A percentile compares a stretch with the other conserved stretches of the same genome.
phyloP scores from a whole-genome alignment of 2,888 invertebrate species.

The Nomada flava region DNA sequence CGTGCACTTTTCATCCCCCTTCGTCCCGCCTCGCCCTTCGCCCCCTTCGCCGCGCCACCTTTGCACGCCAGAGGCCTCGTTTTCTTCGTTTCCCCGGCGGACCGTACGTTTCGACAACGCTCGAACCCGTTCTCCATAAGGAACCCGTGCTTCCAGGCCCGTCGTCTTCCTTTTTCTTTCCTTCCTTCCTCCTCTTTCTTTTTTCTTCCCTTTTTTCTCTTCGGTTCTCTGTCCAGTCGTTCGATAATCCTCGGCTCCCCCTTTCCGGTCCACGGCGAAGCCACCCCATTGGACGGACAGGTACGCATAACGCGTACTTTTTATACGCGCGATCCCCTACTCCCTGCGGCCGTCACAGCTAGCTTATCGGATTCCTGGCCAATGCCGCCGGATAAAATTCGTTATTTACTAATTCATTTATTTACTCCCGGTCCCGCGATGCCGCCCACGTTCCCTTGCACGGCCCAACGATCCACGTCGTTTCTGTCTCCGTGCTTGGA shows the following conservation, averaged over 20 bases:
- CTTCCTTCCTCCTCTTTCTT: neutral
- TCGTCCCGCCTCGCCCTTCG: neutral
- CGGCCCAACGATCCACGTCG: slow-evolving; percentile 8
- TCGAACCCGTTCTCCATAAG: slow-evolving; percentile 58
- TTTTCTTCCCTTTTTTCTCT: neutral
- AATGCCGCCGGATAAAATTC: slow-evolving; percentile 63
- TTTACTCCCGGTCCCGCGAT: slow-evolving; percentile 47
- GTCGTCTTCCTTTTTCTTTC: slow-evolving; percentile 2
- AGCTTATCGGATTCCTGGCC: slow-evolving; percentile 67
- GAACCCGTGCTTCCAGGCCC: slow-evolving; percentile 40
- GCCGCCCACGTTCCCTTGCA: slow-evolving; percentile 55
- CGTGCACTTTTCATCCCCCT: slow-evolving; percentile 61
- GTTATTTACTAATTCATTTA: slow-evolving; percentile 70
- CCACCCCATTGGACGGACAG: slow-evolving; percentile 67
- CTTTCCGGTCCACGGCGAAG: slow-evolving; percentile 16
- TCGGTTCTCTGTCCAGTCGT: neutral
- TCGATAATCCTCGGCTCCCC: slow-evolving; percentile 39
- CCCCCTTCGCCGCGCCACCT: neutral
- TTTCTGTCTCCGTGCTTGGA: slow-evolving; percentile 40
- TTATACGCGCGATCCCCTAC: slow-evolving; percentile 57
- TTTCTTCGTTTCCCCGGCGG: slow-evolving; percentile 40
- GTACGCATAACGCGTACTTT: slow-evolving; percentile 70
- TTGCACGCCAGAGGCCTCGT: neutral
- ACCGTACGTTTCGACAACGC: slow-evolving; percentile 57
- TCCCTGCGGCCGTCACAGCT: neutral